Base-by-base conservation (phyloP, 2,113 vertebrate genomes). In the Hypomesus transpacificus region DNA sequence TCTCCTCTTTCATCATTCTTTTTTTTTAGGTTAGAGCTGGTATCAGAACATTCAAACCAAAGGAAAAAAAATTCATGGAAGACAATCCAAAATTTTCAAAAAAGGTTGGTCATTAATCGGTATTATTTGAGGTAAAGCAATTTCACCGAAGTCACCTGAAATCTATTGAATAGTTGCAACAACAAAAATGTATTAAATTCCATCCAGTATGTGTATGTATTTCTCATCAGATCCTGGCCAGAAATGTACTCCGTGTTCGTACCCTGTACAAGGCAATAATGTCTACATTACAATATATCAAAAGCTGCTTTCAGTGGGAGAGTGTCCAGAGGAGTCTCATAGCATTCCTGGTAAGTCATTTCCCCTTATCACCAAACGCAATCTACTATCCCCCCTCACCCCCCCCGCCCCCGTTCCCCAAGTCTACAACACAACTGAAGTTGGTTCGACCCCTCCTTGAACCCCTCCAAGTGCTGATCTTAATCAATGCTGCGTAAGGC, bases 281-380 rank as follows among this genome's bases (percentile, higher is more conserved):
- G 92, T 94, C 93, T 56, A 91, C 93, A 18, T 71, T 95, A 72
- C 95, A 94, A 62, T 99, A 96, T 87, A 92, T 99, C 80, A 95
- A 93, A 82, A 98, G 96, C 93, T 99, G 97, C 81, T 99, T 99
- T 90, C 94, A 95, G 84, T 99, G 97, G 97, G 95, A 99, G 84
- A 98, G 94, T 67, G 86, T 93, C 0, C 84, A 93, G 66, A 92
- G 95, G 86, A 99, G 95, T 75, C 65, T 95, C 77, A 71, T 91
- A 60, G 96, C 96, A 4, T 99, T 99, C 70, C 73, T 95, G 94
- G 97, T 98, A 87, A 95, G 93, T 82, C 71, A 56, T 74, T 73
- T 75, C 72, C 64, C n/a, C 81, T 78, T 83, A 80, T 84, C 81
- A 78, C 76, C 73, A 13, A 46, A 78, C 76, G 71, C 75, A 21